Evolutionary conservation across 2,888 invertebrate genomes (phyloP).

Genomic region (Melikaiella ostensackeni): DNA sequence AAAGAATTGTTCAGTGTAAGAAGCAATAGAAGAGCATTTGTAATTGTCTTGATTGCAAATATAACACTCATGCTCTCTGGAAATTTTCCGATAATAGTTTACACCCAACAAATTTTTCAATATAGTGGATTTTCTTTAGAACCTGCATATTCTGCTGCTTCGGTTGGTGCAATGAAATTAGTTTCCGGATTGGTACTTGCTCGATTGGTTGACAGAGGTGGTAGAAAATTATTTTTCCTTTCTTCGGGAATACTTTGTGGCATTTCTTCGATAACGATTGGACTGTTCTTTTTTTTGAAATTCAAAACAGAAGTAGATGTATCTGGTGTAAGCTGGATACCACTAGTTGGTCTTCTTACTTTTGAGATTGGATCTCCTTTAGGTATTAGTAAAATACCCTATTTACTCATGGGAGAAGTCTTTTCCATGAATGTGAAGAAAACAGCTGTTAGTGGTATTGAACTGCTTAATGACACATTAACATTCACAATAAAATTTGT

Average conservation of each 20-base stretch:
- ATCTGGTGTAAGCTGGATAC: conserved; percentile 79
- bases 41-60: conserved; percentile 81
- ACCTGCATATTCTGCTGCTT: conserved; percentile 78
- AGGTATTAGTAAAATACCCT: conserved; percentile 82
- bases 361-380: conserved; percentile 82
- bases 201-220: conserved; percentile 78
- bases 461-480: conserved; percentile 81
- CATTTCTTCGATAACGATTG: conserved; percentile 79
- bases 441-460: conserved; percentile 82
- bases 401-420: conserved; percentile 82
- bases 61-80: conserved; percentile 82
- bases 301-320: conserved; percentile 77
- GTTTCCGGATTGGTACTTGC: conserved; percentile 79
- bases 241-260: conserved; percentile 80
- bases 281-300: conserved; percentile 81
- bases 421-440: conserved; percentile 83
- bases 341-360: conserved; percentile 80
- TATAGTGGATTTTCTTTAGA: conserved; percentile 78
- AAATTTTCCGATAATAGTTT: conserved; percentile 81
- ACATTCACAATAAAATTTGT: conserved; percentile 81
- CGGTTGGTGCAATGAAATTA: conserved; percentile 80
- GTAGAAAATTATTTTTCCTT: conserved; percentile 81
- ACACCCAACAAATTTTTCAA: conserved; percentile 82
- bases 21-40: conserved; percentile 80
- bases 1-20: conserved; percentile 77